A percentile compares a stretch with the other conserved stretches of the same genome.
These are phyloP conservation scores for Thomomys bottae DNA, from an alignment of 2,113 vertebrate genomes.

Conservation along the genomic window DNA sequence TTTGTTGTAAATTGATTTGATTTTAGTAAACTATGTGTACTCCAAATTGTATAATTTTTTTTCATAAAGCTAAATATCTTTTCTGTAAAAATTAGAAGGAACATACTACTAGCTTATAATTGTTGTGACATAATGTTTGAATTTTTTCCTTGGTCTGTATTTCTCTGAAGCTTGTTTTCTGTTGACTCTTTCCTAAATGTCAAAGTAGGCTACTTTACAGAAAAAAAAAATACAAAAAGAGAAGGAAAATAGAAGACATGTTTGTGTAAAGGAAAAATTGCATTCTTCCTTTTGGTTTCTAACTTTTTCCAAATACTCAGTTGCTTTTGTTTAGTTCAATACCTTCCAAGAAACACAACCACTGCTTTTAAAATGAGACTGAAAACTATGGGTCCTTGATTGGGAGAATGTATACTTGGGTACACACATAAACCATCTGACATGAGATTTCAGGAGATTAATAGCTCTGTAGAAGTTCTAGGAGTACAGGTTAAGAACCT, in stretches of 20 bases:
- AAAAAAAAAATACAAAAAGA: background rate
- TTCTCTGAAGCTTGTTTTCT: slow-evolving; percentile 20
- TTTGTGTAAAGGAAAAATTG: background rate
- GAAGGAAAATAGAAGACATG: background rate
- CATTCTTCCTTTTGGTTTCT: background rate
- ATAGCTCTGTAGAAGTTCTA: background rate
- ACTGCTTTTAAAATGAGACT: background rate
- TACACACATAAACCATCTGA: background rate
- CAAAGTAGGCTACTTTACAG: background rate
- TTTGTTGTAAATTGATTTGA: too few species aligned
- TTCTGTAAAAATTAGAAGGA: background rate
- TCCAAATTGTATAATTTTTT: too few species aligned
- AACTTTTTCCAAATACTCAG: background rate
- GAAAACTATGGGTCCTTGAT: background rate
- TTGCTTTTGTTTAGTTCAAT: background rate
- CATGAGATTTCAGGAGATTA: background rate
- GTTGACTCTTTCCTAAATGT: background rate
- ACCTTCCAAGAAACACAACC: background rate
- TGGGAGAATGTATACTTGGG: background rate
- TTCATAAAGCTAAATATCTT: too few species aligned
- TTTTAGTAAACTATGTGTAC: too few species aligned
- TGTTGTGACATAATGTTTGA: background rate
- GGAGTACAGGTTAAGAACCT: background rate
- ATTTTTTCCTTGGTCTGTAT: background rate
- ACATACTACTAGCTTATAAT: background rate